These are phyloP conservation scores for Pangasius djambal DNA, from an alignment of 2,797 vertebrate genomes.

Conservation along the genomic window DNA sequence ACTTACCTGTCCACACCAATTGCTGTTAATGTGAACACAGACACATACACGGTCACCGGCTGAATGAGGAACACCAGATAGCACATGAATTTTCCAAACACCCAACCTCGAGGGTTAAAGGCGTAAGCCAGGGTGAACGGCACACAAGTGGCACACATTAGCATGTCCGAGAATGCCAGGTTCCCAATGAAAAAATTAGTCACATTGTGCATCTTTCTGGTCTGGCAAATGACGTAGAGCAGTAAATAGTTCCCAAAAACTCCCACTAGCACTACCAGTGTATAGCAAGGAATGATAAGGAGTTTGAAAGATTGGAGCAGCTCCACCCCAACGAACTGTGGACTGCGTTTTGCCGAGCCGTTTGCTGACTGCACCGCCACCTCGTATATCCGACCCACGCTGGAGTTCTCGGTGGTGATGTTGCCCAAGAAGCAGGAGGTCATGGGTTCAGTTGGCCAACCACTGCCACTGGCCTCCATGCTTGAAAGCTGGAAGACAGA, in stretches of 20 bases:
- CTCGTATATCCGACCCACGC: constrained; percentile 64
- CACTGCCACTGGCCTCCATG: constrained; percentile 72
- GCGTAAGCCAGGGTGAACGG: constrained; percentile 88
- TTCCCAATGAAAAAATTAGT: constrained; percentile 92
- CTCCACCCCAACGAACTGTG: constrained; percentile 83
- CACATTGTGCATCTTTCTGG: constrained; percentile 89
- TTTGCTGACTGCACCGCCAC: constrained; percentile 70
- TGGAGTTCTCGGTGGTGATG: constrained; percentile 59
- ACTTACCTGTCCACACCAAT: constrained; percentile 88
- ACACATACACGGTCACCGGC: constrained; percentile 89
- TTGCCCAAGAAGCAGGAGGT: constrained; percentile 52
- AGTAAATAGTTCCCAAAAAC: constrained; percentile 87
- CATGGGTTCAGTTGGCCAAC: constrained; percentile 63
- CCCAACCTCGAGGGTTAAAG: constrained; percentile 87
- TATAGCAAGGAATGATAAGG: constrained; percentile 87
- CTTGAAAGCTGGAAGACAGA: constrained; percentile 11
- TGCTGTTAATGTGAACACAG: constrained; percentile 87
- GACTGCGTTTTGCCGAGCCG: constrained; percentile 70
- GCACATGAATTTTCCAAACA: constrained; percentile 86
- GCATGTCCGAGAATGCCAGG: constrained; percentile 89
- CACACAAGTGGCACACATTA: constrained; percentile 88
- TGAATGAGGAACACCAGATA: constrained; percentile 89
- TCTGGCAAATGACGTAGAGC: constrained; percentile 86
- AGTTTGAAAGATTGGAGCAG: constrained; percentile 86
- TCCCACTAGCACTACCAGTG: constrained; percentile 81